Conservation (phyloP, 2,113 vertebrate species). For the Helogale parvula region DNA sequence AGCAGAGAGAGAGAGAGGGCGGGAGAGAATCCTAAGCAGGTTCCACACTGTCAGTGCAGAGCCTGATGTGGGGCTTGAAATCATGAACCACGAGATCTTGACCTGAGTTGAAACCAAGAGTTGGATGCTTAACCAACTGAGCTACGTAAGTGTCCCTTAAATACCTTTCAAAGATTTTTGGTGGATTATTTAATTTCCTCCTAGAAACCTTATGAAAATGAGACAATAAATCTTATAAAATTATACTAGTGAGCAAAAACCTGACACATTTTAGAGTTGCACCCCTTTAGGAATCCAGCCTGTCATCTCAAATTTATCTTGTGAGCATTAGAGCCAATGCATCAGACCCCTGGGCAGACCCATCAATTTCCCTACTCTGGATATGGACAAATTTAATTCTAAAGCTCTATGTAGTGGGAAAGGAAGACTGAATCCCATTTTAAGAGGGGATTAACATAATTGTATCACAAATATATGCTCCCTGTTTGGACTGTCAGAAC, state of each 20-base stretch:
- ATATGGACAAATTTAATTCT: background rate
- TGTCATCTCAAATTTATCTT: conserved; percentile 24
- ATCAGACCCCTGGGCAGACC: background rate
- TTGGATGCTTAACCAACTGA: too few relatives aligned
- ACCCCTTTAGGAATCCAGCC: background rate
- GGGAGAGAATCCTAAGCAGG: too few relatives aligned
- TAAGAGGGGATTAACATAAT: background rate
- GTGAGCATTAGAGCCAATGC: background rate
- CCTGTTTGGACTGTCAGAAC: background rate
- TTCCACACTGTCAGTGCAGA: too few relatives aligned
- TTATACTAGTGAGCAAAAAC: conserved; percentile 2
- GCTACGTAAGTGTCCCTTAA: too few relatives aligned
- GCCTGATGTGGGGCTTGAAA: too few relatives aligned
- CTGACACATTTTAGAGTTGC: background rate
- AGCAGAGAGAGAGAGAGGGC: too few relatives aligned
- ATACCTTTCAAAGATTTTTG: background rate
- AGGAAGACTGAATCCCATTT: background rate
- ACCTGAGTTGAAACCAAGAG: too few relatives aligned
- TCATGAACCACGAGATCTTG: too few relatives aligned
- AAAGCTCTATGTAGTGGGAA: background rate
- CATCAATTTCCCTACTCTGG: background rate
- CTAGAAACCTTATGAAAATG: background rate
- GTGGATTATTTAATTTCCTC: conserved; percentile 46
- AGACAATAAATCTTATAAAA: background rate
- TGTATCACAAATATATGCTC: background rate